Percentiles rank a stretch among this genome's conserved stretches.
These are phyloP conservation scores for Microplitis demolitor DNA, from an alignment of 1,140 invertebrate genomes.

Conservation along the genomic window DNA sequence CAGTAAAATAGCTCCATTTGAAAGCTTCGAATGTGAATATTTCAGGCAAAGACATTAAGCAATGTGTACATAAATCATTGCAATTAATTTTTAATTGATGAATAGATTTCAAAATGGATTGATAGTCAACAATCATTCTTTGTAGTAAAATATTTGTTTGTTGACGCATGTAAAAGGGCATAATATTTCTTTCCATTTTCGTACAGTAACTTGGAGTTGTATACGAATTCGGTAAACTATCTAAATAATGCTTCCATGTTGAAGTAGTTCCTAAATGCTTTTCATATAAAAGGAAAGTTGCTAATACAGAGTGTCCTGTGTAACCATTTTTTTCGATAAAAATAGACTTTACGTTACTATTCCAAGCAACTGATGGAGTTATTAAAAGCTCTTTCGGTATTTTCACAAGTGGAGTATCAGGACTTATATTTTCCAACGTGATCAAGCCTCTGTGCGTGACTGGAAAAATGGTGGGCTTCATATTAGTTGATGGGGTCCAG, in stretches of 20 bases:
- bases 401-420: slow-evolving; percentile 63
- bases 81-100: slow-evolving; percentile 48
- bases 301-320: slow-evolving; percentile 62
- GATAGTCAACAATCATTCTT: slow-evolving; percentile 39
- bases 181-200: slow-evolving; percentile 43
- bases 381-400: slow-evolving; percentile 66
- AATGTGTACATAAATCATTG: slow-evolving; percentile 54
- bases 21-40: slow-evolving; percentile 58
- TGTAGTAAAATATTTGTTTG: slow-evolving; percentile 29
- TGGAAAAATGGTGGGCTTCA: slow-evolving; percentile 58
- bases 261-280: slow-evolving; percentile 54
- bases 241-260: slow-evolving; percentile 64
- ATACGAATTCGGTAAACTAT: slow-evolving; percentile 64
- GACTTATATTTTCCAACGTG: slow-evolving; percentile 59
- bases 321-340: slow-evolving; percentile 54
- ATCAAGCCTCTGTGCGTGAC: slow-evolving; percentile 67
- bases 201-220: slow-evolving; percentile 62
- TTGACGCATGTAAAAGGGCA: slow-evolving; percentile 42
- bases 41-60: slow-evolving; percentile 46
- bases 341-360: slow-evolving; percentile 57
- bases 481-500: slow-evolving; percentile 53
- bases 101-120: slow-evolving; percentile 42
- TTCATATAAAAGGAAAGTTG: slow-evolving; percentile 68
- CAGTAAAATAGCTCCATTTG: slow-evolving; percentile 70
- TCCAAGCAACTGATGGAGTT: slow-evolving; percentile 59